Evolutionary conservation across 2,113 vertebrate species (phyloP).

Genomic region (Calidris pygmaea): DNA sequence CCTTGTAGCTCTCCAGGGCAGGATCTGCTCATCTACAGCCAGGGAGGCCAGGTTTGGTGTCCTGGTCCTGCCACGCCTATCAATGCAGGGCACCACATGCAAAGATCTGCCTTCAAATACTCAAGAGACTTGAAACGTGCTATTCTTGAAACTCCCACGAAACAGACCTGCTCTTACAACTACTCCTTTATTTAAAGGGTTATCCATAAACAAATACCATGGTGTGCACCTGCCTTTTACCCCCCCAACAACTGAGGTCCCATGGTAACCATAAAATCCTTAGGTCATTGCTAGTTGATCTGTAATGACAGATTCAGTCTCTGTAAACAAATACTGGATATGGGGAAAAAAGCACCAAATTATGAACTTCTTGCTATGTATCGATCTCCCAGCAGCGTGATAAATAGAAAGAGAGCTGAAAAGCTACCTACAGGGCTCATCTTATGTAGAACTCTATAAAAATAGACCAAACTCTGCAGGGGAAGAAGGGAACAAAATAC

Average conservation of each 20-base stretch:
- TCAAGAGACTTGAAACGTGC: background rate
- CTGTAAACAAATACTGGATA: background rate
- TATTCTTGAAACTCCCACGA: background rate
- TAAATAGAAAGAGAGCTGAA: background rate
- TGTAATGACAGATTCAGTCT: background rate
- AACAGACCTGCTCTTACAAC: background rate
- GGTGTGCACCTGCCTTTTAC: background rate
- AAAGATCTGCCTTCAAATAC: background rate
- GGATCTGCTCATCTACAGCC: background rate
- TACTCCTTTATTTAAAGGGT: background rate
- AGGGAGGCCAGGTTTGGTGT: background rate
- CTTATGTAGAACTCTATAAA: background rate
- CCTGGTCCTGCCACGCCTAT: background rate
- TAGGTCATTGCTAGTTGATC: background rate
- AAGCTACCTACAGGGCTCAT: background rate
- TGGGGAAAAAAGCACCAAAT: background rate
- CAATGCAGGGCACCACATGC: fast-evolving
- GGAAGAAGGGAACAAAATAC: background rate
- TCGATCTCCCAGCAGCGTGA: background rate
- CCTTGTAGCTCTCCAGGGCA: background rate
- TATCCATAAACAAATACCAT: background rate
- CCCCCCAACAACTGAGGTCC: background rate
- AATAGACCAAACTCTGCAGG: background rate
- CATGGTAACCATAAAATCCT: background rate
- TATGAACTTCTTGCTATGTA: background rate